Evolutionary conservation across 2,888 invertebrate genomes (phyloP), one percentile per base, ranked within the genome.

Genomic region (Dryococelus australis): DNA sequence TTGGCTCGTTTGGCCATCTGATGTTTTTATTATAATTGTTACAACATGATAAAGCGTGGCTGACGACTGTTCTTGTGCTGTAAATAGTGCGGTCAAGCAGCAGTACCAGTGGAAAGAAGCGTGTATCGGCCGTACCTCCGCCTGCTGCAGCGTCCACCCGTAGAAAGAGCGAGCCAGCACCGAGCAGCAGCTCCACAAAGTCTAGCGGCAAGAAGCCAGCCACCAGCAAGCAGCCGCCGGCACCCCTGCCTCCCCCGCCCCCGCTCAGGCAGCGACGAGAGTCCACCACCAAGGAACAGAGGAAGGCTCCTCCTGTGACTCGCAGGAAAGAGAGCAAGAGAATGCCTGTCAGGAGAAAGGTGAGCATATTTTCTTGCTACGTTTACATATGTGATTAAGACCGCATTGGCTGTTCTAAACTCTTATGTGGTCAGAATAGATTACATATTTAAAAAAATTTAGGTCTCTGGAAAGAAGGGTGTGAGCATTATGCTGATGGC

Each of bases 11-110:
- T 24, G 65, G n/a, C 65, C 65, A 65, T 6, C 65, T 65, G 65
- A 8, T 65, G 65, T 65, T 65, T n/a, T 20, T 8, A n/a, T 65
- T 24, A n/a, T 24, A 47, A 65, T 65, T 24, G n/a, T 91, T 93
- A 92, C 91, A 94, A 92, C 88, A 94, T 94, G 91, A 94, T 94
- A 87, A 93, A 94, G 89, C 93, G 94, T 27, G 93, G 94, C 0
- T 93, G 93, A 87, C 90, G 90, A 51, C 87, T 87, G 51, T 65
- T 86, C 20, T 87, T 87, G 26, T 83, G 51, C n/a, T 28, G 85
- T 53, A 9, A 35, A 27, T 9, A 83, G 83, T 28, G 35, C 83
- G 83, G 27, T 28, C 83, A 3, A 43, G 28, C 43, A 43, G 13
- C 35, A 83, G 35, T 28, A 16, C 43, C 20, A 24, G 8, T 35